A percentile compares a stretch with the other conserved stretches of the same genome.
Conservation (phyloP, 2,888 invertebrate genomes). For the Halictus ligatus region DNA sequence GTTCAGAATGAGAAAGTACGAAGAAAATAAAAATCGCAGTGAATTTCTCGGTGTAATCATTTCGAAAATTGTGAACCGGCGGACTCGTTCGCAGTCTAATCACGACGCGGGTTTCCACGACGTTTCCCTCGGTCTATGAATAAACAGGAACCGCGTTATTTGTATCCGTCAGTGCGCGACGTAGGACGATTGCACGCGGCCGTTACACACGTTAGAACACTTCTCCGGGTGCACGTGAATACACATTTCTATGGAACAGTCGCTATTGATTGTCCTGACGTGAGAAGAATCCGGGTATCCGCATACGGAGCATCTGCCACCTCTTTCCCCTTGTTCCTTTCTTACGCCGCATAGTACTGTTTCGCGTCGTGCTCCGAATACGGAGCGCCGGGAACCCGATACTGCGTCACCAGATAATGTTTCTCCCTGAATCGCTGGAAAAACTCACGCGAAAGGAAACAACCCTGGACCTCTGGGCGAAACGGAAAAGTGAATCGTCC, state of each 20-base stretch:
- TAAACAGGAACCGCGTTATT: constrained; percentile 47
- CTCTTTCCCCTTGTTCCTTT: constrained; percentile 38
- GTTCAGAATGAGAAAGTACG: background rate
- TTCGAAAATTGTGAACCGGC: background rate
- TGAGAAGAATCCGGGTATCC: constrained; percentile 71
- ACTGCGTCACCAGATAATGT: constrained; percentile 45
- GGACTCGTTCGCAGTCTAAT: background rate
- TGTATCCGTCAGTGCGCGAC: constrained; percentile 32
- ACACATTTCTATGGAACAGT: constrained; percentile 73
- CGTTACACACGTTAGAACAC: constrained; percentile 45
- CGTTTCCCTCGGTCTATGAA: constrained; percentile 1
- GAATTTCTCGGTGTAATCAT: background rate
- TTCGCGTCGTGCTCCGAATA: constrained; percentile 66
- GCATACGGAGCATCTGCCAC: constrained; percentile 58
- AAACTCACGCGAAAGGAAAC: constrained; percentile 36
- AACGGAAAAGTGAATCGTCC: constrained; percentile 10
- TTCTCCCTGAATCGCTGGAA: constrained; percentile 22
- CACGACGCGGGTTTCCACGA: constrained; percentile 18
- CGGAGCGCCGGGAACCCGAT: constrained; percentile 54
- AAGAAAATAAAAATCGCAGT: background rate
- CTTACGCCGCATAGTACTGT: constrained; percentile 49
- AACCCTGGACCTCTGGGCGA: background rate
- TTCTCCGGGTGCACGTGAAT: constrained; percentile 65
- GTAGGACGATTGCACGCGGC: constrained; percentile 20
- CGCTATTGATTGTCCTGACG: constrained; percentile 77